Base-by-base conservation (phyloP, 2,888 invertebrate species). In the Hirtodrosophila duncani region DNA sequence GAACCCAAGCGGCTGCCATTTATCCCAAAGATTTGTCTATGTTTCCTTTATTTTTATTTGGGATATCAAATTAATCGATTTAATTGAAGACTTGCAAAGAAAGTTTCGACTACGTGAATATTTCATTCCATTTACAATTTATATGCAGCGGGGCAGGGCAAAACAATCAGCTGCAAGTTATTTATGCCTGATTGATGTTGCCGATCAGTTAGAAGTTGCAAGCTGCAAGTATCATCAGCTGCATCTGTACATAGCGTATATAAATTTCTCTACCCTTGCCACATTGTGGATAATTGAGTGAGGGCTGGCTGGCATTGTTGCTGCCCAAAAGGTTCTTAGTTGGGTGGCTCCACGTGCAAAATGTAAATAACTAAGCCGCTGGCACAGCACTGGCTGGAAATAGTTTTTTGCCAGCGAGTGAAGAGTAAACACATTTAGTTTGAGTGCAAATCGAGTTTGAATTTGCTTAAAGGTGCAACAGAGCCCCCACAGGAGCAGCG, bases 361-460 rank as follows among this genome's bases (percentile, higher is more conserved):
- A 71, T 72, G 60, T 60, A 79, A 77, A 71, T 67, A 71, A 59
- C 51, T 23, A 61, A 52, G 48, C 68, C 72, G 52, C 44, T 41
- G 57, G 68, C 80, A 38, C 48, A 39, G 34, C 51, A 45, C 24
- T 49, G 33, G n/a, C n/a, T 38, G 79, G 57, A 74, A 81, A 74
- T 74, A 70, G 70, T 66, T 74, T 14, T 49, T 58, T 70, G 67
- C 63, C 67, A 52, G 61, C 56, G 29, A 74, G 74, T 79, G 74
- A 67, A 78, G 49, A 52, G 75, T 57, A 74, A 74, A 81, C 63
- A 74, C 79, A 74, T 81, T 81, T 78, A 70, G 57, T 51, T 72
- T 57, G 59, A 78, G 79, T 75, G 74, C 74, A 74, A 78, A 74
- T 74, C 64, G 79, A 74, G 71, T 78, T 79, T 70, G 71, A 67